Percentiles rank a stretch among this genome's conserved stretches.
Evolutionary conservation across 2,888 invertebrate genomes (phyloP).

Genomic region (Lumbricus terrestris): DNA sequence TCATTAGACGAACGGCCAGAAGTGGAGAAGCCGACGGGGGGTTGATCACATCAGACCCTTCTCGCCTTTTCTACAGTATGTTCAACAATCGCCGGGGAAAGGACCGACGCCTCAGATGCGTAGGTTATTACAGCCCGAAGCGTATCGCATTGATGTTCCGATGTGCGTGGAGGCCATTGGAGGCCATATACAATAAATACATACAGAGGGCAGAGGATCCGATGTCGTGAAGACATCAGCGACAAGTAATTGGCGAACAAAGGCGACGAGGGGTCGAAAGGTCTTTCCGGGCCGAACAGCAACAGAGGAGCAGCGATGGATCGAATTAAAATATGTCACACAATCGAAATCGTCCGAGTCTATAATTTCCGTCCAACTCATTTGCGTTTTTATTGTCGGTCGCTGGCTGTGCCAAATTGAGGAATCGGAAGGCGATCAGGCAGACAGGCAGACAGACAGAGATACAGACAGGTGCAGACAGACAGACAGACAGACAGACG

Average conservation of each 20-base stretch:
- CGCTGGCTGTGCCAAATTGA: neutral
- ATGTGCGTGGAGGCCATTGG: neutral
- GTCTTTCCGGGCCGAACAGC: neutral
- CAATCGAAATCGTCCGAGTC: neutral
- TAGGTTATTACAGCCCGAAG: conserved; percentile 7
- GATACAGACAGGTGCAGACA: neutral
- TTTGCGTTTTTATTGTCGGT: neutral
- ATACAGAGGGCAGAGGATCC: neutral
- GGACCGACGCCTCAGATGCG: neutral
- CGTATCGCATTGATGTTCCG: neutral
- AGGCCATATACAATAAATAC: neutral
- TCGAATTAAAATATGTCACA: conserved; percentile 17
- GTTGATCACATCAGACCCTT: neutral
- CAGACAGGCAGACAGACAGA: neutral
- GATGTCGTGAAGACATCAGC: conserved; percentile 7
- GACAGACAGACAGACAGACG: neutral
- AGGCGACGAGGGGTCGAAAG: neutral
- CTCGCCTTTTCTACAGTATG: neutral
- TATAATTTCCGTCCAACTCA: conserved; percentile 4
- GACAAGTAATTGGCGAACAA: conserved; percentile 10
- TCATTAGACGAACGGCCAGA: neutral
- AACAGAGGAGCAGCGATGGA: neutral
- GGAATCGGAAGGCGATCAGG: neutral
- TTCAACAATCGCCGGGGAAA: neutral
- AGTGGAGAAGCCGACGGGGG: neutral